These are phyloP conservation scores for Rattus rattus DNA, from an alignment of 2,113 vertebrate genomes.

Conservation along the genomic window DNA sequence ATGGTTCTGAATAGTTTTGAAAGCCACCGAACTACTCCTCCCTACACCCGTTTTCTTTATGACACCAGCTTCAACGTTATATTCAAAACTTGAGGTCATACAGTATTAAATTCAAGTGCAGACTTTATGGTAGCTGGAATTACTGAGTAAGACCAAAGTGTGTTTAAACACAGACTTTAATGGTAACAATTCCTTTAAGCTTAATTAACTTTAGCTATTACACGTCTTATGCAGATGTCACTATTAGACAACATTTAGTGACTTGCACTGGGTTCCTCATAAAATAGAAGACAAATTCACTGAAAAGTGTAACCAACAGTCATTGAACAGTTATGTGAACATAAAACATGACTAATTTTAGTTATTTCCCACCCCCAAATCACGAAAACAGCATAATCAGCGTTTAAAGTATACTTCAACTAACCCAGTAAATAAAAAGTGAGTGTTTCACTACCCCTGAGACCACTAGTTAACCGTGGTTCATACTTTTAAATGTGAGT, in stretches of 20 bases:
- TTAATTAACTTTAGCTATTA: conserved; percentile 78
- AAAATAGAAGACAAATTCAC: conserved; percentile 74
- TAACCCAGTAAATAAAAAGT: conserved; percentile 70
- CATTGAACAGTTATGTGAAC: conserved; percentile 77
- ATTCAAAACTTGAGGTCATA: conserved; percentile 49
- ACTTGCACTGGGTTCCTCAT: conserved; percentile 80
- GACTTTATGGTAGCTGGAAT: conserved; percentile 71
- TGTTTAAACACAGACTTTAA: conserved; percentile 83
- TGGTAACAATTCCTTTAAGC: conserved; percentile 81
- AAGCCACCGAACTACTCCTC: background rate
- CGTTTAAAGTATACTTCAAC: conserved; percentile 68
- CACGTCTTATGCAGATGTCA: conserved; percentile 78
- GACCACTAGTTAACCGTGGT: conserved; percentile 79
- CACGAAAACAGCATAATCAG: conserved; percentile 73
- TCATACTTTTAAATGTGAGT: conserved; percentile 81
- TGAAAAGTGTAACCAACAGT: conserved; percentile 73
- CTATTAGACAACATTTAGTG: conserved; percentile 78
- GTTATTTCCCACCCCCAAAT: conserved; percentile 46
- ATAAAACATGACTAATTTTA: conserved; percentile 76
- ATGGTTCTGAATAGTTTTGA: conserved; percentile 30
- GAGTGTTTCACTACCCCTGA: conserved; percentile 82
- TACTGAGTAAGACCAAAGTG: conserved; percentile 77
- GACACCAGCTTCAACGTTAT: background rate
- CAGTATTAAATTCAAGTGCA: conserved; percentile 38
- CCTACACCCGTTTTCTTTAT: background rate